Evolutionary conservation across 2,797 vertebrate genomes (phyloP).

Genomic region (Gallirallus australis): DNA sequence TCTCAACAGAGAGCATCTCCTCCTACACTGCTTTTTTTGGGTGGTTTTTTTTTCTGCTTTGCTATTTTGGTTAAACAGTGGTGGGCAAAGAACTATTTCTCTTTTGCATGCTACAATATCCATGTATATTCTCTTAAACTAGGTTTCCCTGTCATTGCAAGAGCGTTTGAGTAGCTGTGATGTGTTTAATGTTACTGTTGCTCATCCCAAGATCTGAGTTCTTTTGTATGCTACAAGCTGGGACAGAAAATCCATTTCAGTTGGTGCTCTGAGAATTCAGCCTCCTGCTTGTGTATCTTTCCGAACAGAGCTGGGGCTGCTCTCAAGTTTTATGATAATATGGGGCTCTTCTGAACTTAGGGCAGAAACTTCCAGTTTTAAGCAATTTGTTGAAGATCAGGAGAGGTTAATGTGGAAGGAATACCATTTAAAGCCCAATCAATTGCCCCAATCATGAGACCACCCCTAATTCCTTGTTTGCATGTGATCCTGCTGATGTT

Average conservation of each 20-base stretch:
- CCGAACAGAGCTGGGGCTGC: neutral
- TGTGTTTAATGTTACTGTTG: neutral
- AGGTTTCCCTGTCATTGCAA: neutral
- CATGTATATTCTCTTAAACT: rapidly evolving
- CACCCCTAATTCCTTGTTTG: neutral
- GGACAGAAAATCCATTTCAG: neutral
- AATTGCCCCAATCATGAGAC: neutral
- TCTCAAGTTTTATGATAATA: neutral
- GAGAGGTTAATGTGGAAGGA: neutral
- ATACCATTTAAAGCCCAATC: neutral
- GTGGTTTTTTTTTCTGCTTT: neutral
- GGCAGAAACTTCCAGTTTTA: neutral
- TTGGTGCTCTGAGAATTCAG: neutral
- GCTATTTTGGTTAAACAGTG: neutral
- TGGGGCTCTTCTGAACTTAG: neutral
- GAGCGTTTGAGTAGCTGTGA: neutral
- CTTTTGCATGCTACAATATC: neutral
- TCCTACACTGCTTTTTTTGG: rapidly evolving
- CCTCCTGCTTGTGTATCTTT: rapidly evolving
- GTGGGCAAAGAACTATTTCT: neutral
- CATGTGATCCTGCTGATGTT: neutral
- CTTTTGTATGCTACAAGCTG: neutral
- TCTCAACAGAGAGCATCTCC: neutral
- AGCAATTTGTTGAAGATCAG: neutral
- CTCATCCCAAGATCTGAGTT: neutral